phyloP scores from a whole-genome alignment of 2,888 invertebrate species.

The Tricholauxania praeusta region DNA sequence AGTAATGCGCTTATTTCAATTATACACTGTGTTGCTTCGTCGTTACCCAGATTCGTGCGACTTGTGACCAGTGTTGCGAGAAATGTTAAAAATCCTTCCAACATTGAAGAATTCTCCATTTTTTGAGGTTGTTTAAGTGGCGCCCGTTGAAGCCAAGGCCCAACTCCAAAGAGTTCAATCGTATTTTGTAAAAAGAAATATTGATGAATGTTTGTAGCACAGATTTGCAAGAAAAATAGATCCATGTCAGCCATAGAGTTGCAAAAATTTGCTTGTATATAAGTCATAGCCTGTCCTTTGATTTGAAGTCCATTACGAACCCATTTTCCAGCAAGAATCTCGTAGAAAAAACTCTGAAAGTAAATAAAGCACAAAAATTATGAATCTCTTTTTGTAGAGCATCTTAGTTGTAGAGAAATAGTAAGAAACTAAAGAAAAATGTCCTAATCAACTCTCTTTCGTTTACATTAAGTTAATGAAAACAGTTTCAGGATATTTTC shows the following conservation, averaged over 20 bases:
- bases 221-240: constrained; percentile 93
- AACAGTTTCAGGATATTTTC: too few species aligned
- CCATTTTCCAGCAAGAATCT: constrained; percentile 95
- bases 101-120: constrained; percentile 90
- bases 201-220: constrained; percentile 88
- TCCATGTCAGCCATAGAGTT: constrained; percentile 99
- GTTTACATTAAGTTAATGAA: too few species aligned
- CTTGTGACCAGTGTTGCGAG: constrained; percentile 89
- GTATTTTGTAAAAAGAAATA: constrained; percentile 88
- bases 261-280: constrained; percentile 98
- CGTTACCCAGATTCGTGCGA: constrained; percentile 82
- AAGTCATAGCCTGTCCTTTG: constrained; percentile 99
- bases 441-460: too few species aligned
- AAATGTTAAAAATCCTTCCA: constrained; percentile 93
- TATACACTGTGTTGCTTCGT: constrained; percentile 77
- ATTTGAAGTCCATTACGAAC: constrained; percentile 97
- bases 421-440: too few species aligned
- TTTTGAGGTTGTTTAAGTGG: constrained; percentile 78
- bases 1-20: constrained; percentile 93
- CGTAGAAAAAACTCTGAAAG: constrained; percentile 91
- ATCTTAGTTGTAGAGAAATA: too few species aligned
- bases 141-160: constrained; percentile 86
- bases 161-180: constrained; percentile 91
- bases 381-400: neutral
- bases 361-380: constrained; percentile 32